Percentiles rank a stretch among this genome's conserved stretches.
phyloP scores from a whole-genome alignment of 1,140 invertebrate genomes.

The Drosophila subobscura region DNA sequence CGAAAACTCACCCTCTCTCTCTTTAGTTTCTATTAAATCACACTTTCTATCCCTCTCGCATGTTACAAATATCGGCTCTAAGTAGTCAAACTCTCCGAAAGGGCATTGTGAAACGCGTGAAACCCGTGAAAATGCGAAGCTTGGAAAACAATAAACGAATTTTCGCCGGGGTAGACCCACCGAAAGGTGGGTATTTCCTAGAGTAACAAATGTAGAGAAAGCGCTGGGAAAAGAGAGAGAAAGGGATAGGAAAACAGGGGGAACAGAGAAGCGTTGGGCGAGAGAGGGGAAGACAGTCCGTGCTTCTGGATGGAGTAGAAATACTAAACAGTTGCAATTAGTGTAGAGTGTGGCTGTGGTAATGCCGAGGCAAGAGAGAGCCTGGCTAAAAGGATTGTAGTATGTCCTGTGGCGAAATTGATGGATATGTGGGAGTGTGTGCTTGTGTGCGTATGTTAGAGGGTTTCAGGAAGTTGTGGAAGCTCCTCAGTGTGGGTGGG shows the following conservation, averaged over 20 bases:
- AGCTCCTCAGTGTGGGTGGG: background rate
- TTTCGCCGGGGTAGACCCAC: too few relatives aligned
- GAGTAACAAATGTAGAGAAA: too few relatives aligned
- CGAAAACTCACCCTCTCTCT: background rate
- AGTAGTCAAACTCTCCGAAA: background rate
- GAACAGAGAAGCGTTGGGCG: slow-evolving; percentile 3
- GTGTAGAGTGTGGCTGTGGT: slow-evolving; percentile 40
- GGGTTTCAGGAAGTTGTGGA: background rate
- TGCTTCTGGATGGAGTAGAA: background rate
- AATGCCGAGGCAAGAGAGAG: slow-evolving; percentile 6
- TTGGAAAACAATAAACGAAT: slow-evolving; percentile 59
- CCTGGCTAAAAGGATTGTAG: slow-evolving; percentile 43
- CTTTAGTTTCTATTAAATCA: too few relatives aligned
- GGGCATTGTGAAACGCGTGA: background rate
- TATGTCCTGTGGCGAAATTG: slow-evolving; percentile 65
- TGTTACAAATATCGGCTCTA: too few relatives aligned
- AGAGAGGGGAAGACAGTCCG: background rate
- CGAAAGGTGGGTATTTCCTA: too few relatives aligned
- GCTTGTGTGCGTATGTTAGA: background rate
- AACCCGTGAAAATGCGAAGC: slow-evolving; percentile 53
- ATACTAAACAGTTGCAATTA: slow-evolving; percentile 68
- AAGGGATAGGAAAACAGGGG: background rate
- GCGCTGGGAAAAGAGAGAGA: slow-evolving; percentile 4
- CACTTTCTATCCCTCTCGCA: too few relatives aligned
- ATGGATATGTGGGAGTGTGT: slow-evolving; percentile 21